Base-by-base conservation (phyloP, 2,113 vertebrate genomes). In the Rana temporaria region DNA sequence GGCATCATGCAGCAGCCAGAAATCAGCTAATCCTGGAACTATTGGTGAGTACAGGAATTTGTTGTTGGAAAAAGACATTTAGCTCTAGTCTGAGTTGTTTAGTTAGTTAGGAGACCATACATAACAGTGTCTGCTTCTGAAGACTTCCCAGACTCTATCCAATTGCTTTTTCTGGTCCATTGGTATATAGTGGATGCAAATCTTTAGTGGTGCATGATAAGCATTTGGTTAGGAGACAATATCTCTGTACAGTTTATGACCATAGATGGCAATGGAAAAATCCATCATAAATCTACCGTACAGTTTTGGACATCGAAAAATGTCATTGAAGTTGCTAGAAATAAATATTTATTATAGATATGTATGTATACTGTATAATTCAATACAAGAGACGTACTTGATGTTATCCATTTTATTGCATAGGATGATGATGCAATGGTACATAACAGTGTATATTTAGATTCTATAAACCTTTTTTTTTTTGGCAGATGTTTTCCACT, bases 21-120 rank as follows among this genome's bases (percentile, higher is more conserved):
- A 65, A 24, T 34, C 65, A 59, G 64, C n/a, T 56, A 67, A 69
- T 6, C 19, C 52, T 42, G 66, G 78, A 59, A 18, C 48, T 30
- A 19, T 18, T 42, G 38, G 78, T 80, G 53, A 80, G 78, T 70
- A 70, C 9, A 42, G 26, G n/a, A 15, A 11, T 38, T 75, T 75
- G 24, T 17, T 24, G 12, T 75, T 63, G 60, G 20, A 63, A 12
- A 48, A 48, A 26, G 60, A 22, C 4, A 20, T 75, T 75, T 62
- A 75, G 56, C 30, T 32, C 14, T 62, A n/a, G 30, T 62, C 17
- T 14, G 30, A 62, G 72, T 75, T 62, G 5, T 48, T 11, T 2
- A 38, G 32, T 20, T 60, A 38, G 38, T 75, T 17, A 74, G 26
- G 6, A 38, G 59, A 20, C 72, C 22, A 16, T 75, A 57, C 57